These are phyloP conservation scores for Periplaneta americana DNA, from an alignment of 1,140 invertebrate genomes.

Conservation along the genomic window DNA sequence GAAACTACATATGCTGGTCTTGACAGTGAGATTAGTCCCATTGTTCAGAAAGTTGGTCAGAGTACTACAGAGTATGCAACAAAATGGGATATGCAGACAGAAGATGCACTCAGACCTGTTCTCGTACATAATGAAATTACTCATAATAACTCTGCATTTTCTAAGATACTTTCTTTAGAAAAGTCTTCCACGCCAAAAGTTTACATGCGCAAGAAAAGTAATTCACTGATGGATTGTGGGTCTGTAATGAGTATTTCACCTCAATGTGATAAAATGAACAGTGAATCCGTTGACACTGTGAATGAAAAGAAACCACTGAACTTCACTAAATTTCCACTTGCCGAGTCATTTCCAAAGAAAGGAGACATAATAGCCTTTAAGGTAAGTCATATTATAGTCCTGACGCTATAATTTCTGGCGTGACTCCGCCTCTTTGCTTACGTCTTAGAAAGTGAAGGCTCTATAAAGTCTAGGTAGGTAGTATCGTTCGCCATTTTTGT, in stretches of 20 bases:
- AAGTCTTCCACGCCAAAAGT: background rate
- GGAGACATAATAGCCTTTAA: background rate
- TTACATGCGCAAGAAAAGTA: background rate
- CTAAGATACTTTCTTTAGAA: background rate
- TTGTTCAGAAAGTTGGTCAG: no score
- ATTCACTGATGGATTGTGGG: no score
- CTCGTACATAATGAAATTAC: background rate
- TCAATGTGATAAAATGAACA: no score
- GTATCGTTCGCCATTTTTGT: no score
- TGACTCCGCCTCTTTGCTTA: no score
- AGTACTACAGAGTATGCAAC: background rate
- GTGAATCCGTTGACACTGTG: background rate
- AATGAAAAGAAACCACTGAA: background rate
- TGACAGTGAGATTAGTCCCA: background rate
- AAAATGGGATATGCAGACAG: background rate
- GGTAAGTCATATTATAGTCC: background rate
- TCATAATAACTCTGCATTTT: background rate
- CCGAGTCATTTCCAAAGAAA: background rate
- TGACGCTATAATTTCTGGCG: no score
- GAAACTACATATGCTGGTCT: background rate
- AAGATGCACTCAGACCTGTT: background rate
- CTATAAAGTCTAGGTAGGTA: no score
- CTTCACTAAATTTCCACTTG: background rate
- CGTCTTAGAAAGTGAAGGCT: no score
- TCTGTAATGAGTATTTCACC: no score